Base-by-base conservation (phyloP, 2,888 invertebrate genomes). In the Lycocerus yunnanus region DNA sequence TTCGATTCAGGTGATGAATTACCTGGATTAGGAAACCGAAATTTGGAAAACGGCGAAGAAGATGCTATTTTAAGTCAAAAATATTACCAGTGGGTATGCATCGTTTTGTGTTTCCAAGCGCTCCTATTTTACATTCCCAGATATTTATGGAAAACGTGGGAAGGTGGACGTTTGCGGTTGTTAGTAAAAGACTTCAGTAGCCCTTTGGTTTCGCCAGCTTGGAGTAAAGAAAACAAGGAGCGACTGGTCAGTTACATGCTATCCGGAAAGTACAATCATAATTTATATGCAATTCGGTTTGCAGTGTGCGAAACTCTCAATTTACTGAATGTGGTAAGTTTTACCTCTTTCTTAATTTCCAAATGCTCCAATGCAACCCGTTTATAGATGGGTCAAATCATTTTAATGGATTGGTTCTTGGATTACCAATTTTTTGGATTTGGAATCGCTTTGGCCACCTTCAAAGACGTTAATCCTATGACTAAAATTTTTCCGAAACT, bases 61-160 rank as follows among this genome's bases (percentile, higher is more conserved):
- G 87, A 90, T 75, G 89, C 90, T 79, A 89, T 90, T 76, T 88
- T 90, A 77, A 88, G 88, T 78, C 91, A 92, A 79, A 88, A 89
- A 60, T 93, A 92, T 84, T 93, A 93, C 85, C 93, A 93, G 82
- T 93, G 93, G 93, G 92, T 93, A 9, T 92, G 92, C 82, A 90
- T 93, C 80, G 89, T 93, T 66, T 89, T 93, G 69, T 89, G 90
- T 10, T 88, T 92, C 0, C 93, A 93, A 86, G 91, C 93, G 0
- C 85, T 91, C 27, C 86, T 92, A 84, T 94, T 93, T 85, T 93
- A 93, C 84, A 85, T 90, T 15, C 93, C 93, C 0, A 88, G 92
- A n/a, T 92, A 91, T 81, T 84, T 94, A 72, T 94, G 94, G 94
- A 92, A 91, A 84, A 88, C 89, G 60, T 93, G 92, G 92, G 93